A percentile compares a stretch with the other conserved stretches of the same genome.
These are phyloP conservation scores for Sardina pilchardus DNA, from an alignment of 2,113 vertebrate genomes.

Conservation along the genomic window DNA sequence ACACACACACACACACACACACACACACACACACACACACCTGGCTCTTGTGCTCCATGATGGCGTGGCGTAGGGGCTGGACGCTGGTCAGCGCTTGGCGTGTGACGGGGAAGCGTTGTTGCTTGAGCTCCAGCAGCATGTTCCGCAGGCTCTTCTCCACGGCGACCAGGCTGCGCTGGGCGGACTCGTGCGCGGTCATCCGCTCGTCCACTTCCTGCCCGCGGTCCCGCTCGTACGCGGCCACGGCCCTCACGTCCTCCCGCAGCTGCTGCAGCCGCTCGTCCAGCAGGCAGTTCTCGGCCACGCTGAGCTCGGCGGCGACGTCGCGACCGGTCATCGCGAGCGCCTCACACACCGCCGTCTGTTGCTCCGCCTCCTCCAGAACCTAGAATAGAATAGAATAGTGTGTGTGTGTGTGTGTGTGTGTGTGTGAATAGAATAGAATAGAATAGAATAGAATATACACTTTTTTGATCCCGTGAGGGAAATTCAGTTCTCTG, in stretches of 20 bases:
- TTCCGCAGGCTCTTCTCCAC: constrained; percentile 72
- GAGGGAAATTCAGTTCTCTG: no score
- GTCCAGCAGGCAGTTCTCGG: constrained; percentile 77
- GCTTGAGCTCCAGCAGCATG: constrained; percentile 58
- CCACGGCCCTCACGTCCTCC: constrained; percentile 69
- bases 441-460: no score
- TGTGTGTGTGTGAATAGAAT: no score
- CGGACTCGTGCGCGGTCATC: constrained; percentile 59
- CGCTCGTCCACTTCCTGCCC: constrained; percentile 70
- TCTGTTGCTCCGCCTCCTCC: constrained; percentile 70
- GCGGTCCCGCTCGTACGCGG: constrained; percentile 69
- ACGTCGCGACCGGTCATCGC: constrained; percentile 71
- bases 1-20: no score
- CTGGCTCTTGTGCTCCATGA: constrained; percentile 64
- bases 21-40: constrained; percentile 35
- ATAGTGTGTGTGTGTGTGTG: no score
- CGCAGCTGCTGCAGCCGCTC: constrained; percentile 77
- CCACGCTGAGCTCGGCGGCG: constrained; percentile 73
- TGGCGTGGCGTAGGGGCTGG: constrained; percentile 58
- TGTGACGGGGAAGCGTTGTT: constrained; percentile 63
- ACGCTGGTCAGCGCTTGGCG: constrained; percentile 55
- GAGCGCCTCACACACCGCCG: constrained; percentile 68
- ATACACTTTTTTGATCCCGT: no score
- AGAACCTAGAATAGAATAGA: no score
- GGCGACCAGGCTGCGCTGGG: constrained; percentile 59